Conservation (phyloP, 2,797 vertebrate genomes). For the Eulemur coronatus region DNA sequence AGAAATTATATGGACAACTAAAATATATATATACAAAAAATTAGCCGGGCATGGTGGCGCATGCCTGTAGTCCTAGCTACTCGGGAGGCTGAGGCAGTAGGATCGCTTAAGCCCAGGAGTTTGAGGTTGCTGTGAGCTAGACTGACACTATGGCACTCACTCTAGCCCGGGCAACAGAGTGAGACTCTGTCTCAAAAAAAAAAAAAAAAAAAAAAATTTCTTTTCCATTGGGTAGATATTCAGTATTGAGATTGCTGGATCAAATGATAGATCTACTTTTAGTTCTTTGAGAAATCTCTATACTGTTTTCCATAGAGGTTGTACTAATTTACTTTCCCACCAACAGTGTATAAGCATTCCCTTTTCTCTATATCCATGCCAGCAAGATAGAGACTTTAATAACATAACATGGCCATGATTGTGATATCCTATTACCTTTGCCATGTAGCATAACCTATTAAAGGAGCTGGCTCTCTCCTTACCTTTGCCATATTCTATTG, state of each 20-base stretch:
- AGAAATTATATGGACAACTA: no score
- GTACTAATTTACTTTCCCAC: neutral
- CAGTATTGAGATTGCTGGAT: neutral
- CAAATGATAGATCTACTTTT: neutral
- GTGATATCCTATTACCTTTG: neutral
- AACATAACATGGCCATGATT: neutral
- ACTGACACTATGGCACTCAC: no score
- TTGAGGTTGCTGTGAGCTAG: no score
- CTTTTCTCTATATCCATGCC: neutral
- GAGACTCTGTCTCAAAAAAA: no score
- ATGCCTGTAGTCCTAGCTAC: no score
- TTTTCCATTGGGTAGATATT: neutral
- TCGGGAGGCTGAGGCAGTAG: no score
- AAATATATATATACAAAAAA: no score
- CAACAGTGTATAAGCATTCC: neutral
- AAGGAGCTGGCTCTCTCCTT: neutral
- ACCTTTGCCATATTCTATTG: neutral
- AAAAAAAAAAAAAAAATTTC: no score
- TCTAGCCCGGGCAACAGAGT: no score
- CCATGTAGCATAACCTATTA: neutral
- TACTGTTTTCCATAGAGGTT: neutral
- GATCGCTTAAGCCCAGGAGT: no score
- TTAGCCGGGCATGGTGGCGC: no score
- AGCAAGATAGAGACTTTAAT: neutral
- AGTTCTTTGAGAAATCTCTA: neutral